These are phyloP conservation scores for Hippocampus guttulatus DNA, from an alignment of 2,113 vertebrate genomes.

Conservation along the genomic window DNA sequence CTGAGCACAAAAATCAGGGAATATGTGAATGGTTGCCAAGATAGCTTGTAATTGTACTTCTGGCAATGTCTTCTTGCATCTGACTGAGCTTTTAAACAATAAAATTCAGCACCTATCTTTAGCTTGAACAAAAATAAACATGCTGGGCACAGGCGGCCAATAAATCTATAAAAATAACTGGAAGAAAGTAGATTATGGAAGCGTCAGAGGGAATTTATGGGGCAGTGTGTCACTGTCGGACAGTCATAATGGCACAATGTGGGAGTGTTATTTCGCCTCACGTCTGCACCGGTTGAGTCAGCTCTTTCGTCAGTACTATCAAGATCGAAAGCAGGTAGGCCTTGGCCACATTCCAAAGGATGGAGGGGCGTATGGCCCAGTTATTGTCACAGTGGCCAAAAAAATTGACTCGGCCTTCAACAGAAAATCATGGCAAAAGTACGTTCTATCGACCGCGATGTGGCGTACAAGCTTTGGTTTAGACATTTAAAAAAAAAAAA, in stretches of 20 bases:
- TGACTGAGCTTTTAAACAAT: neutral
- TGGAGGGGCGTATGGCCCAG: slow-evolving; percentile 13
- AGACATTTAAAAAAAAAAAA: neutral
- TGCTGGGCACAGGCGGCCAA: neutral
- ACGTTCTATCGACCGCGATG: neutral
- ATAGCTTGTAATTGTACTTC: neutral
- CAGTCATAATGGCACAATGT: slow-evolving; percentile 19
- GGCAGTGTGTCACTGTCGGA: neutral
- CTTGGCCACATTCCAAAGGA: slow-evolving; percentile 1
- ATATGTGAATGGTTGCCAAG: neutral
- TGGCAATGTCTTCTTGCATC: neutral
- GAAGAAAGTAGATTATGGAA: neutral
- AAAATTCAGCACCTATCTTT: neutral
- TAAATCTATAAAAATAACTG: neutral
- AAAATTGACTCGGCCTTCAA: neutral
- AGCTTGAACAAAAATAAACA: neutral
- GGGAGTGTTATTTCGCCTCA: slow-evolving; percentile 22
- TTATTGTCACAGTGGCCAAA: slow-evolving; percentile 3
- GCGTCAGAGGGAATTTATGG: neutral
- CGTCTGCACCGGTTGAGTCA: slow-evolving; percentile 26
- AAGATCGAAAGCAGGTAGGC: slow-evolving; percentile 24
- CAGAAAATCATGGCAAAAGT: neutral
- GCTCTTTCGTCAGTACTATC: slow-evolving; percentile 33
- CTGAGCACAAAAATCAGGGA: neutral
- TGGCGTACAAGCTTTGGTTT: neutral